Evolutionary conservation across 1,140 invertebrate genomes (phyloP), one percentile per base, ranked within the genome.

Genomic region (Drosophila guanche): DNA sequence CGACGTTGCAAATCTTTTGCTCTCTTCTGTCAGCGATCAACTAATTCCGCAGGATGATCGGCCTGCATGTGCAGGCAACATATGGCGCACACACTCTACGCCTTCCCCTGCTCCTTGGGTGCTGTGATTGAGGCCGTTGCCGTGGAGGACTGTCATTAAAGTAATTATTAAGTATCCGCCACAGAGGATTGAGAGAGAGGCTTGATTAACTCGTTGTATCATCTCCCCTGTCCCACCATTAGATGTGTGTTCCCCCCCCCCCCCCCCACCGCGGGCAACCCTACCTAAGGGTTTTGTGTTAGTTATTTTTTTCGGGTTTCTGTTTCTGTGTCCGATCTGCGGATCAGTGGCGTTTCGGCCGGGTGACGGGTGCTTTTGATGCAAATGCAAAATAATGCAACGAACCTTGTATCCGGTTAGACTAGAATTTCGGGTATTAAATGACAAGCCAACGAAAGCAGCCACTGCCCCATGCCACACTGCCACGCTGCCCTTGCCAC

Each of bases 361-460:
- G 47, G 61, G 16, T 40, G 22, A 50, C 57, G 47, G 61, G 40
- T 33, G 33, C 22, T 55, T 45, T n/a, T 43, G 55, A 55, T 68
- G 69, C 66, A 55, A 88, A 83, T 86, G 83, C 75, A 88, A 88
- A 88, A 88, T 88, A 90, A 90, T 90, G 88, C 88, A 90, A 52
- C 84, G 88, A 88, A 88, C 83, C 88, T 80, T 88, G 65, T 79
- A 90, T 90, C 88, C 88, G 88, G 88, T 88, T 88, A 78, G 76
- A 84, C 88, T 90, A 90, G 88, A 90, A 90, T 90, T 90, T 90
- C 81, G 86, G 81, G 79, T 90, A 90, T 90, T 86, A 88, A 86
- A 90, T 90, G 71, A 89, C 84, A 89, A 37, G 14, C 55, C 41
- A 6, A 20, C 29, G 29, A 41, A 20, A 20, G 16, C 16, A 20